phyloP scores from a whole-genome alignment of 2,113 vertebrate genomes.

The Campylomormyrus tamandua region DNA sequence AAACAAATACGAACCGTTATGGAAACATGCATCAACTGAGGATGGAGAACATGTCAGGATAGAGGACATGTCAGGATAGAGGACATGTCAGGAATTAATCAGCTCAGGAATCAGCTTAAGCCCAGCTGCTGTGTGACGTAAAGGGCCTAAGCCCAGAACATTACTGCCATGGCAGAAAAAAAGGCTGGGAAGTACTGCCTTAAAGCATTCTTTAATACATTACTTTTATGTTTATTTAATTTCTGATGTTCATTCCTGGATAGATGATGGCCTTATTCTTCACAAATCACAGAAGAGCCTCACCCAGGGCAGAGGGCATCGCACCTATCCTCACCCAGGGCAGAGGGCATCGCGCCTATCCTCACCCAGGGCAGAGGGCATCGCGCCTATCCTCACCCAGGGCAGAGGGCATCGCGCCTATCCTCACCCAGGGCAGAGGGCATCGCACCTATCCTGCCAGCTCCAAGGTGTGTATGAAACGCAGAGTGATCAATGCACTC shows the following conservation, averaged over 20 bases:
- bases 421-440: too few species aligned
- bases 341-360: background rate
- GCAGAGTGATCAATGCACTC: background rate
- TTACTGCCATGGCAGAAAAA: background rate
- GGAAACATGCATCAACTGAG: background rate
- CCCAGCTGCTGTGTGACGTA: background rate
- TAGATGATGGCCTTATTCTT: background rate
- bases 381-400: too few species aligned
- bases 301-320: background rate
- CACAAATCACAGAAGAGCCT: background rate
- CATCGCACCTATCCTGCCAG: background rate
- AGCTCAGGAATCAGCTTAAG: background rate
- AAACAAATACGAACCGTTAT: background rate
- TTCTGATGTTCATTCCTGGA: background rate
- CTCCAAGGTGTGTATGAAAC: background rate
- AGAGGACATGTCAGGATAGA: background rate
- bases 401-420: background rate
- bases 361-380: background rate
- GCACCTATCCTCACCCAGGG: too few species aligned
- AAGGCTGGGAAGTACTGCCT: background rate
- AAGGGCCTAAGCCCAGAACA: background rate
- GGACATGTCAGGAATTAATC: background rate
- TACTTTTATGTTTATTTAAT: background rate
- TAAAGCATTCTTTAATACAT: background rate
- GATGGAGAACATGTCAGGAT: background rate